phyloP scores from a whole-genome alignment of 2,797 vertebrate species.

The Pangasius sanitwongsei region DNA sequence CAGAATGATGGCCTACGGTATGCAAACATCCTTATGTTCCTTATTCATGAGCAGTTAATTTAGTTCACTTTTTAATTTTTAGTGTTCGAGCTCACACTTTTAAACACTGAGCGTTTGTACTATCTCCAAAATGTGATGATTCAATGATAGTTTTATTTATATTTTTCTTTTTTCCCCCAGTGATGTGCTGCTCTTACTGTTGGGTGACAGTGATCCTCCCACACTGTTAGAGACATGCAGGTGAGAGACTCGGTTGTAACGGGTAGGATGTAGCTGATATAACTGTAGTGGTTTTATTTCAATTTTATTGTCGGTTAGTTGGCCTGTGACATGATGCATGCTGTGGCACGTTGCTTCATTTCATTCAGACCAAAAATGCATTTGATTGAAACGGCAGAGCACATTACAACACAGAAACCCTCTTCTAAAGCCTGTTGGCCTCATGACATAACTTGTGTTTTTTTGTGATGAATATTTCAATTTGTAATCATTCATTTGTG shows the following conservation, averaged over 20 bases:
- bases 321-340: background rate
- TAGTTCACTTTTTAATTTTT: background rate
- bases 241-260: conserved; percentile 64
- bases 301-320: no score
- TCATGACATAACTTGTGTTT: no score
- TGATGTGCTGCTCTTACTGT: conserved; percentile 84
- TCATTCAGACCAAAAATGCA: background rate
- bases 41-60: background rate
- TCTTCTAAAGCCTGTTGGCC: no score
- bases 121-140: background rate
- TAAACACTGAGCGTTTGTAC: background rate
- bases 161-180: conserved; percentile 62
- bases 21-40: conserved; percentile 53
- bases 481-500: background rate
- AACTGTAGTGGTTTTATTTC: background rate
- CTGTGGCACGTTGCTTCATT: background rate
- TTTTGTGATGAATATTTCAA: background rate
- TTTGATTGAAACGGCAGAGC: background rate
- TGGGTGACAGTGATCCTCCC: conserved; percentile 90
- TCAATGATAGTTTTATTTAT: background rate
- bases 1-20: conserved; percentile 87
- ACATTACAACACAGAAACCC: background rate
- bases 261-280: background rate
- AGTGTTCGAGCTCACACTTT: background rate
- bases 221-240: conserved; percentile 93